Evolutionary conservation across 1,140 invertebrate genomes (phyloP), one percentile per base, ranked within the genome.

Genomic region (Drosophila erecta): DNA sequence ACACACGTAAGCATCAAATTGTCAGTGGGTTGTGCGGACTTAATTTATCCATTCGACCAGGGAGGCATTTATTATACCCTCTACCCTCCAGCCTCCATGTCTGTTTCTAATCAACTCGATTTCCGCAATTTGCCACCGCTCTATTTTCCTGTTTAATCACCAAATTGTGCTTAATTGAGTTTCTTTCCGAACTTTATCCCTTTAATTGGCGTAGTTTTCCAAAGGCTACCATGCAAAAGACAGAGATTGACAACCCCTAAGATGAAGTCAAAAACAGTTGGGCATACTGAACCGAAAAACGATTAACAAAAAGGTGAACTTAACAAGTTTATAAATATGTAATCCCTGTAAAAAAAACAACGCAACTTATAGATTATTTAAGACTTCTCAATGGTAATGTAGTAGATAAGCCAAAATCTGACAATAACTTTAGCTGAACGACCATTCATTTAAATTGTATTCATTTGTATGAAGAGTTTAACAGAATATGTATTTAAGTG

Each of bases 81-180:
- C 38, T 43, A 24, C 15, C 33, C 40, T 14, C n/a, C 14, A 37
- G n/a, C 22, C 22, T 24, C 24, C 24, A 27, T 66, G 61, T 46
- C 57, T 40, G 44, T 46, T 66, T 49, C 64, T 49, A 71, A 71
- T 71, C 67, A 71, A 71, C 67, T 71, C 65, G 64, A 70, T 69
- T 70, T 70, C 64, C 67, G 50, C 64, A 66, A 43, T 64, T 64
- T 17, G 59, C 64, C 44, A 66, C 59, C 14, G 24, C 64, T 56
- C 50, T 27, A 44, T 70, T 70, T 49, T 27, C 40, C 35, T 46
- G 37, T 35, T 35, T 71, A 70, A 71, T 71, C 67, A 49, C 67
- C 20, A 30, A 71, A 71, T 41, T 70, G 65, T 70, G 6, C 51
- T 17, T 57, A 57, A 70, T 70, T 70, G 51, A 17, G 38, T 41